These are phyloP conservation scores for Pseudopleuronectes americanus DNA, from an alignment of 2,797 vertebrate species.

Conservation along the genomic window DNA sequence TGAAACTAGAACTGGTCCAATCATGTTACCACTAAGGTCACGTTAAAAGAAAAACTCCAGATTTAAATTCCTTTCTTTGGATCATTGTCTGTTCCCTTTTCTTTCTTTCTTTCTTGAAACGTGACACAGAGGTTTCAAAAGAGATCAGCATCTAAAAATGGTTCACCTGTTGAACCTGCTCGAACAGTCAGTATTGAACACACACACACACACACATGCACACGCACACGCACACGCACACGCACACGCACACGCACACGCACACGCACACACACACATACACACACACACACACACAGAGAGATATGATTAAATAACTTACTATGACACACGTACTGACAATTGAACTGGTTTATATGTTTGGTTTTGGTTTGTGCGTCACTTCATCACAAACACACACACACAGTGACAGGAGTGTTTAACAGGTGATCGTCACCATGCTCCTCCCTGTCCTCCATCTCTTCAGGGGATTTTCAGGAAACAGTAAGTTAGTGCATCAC, in stretches of 20 bases:
- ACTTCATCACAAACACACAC: constrained; percentile 38
- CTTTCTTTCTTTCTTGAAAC: constrained; percentile 40
- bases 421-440: neutral
- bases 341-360: constrained; percentile 36
- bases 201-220: neutral
- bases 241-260: neutral
- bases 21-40: constrained; percentile 50
- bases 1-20: constrained; percentile 47
- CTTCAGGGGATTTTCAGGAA: constrained; percentile 12
- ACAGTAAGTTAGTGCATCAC: constrained; percentile 6
- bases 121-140: constrained; percentile 37
- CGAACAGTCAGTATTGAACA: constrained; percentile 9
- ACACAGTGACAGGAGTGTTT: neutral
- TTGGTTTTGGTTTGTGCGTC: constrained; percentile 31
- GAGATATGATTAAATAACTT: neutral
- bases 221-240: neutral
- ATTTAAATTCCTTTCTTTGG: constrained; percentile 40
- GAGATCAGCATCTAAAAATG: constrained; percentile 53
- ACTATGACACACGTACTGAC: neutral
- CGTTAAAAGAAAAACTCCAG: constrained; percentile 1
- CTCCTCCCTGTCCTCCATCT: neutral
- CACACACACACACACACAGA: neutral
- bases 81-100: constrained; percentile 31
- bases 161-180: constrained; percentile 35
- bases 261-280: neutral